Conservation (phyloP, 2,113 vertebrate species). For the Alectura lathami region DNA sequence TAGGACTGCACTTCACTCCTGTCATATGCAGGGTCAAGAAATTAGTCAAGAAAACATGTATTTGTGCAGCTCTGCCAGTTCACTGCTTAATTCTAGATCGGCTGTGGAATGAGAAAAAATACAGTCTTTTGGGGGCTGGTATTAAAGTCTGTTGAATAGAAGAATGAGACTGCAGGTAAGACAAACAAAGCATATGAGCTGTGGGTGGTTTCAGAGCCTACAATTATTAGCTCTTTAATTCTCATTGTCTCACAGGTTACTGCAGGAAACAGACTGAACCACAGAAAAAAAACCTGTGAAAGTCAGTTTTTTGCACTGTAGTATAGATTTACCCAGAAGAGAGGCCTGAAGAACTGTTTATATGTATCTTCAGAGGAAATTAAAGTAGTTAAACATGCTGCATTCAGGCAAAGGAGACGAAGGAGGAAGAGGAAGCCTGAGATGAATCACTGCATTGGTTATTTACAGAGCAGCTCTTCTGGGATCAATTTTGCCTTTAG, state of each 20-base stretch:
- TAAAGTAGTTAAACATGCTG: conserved; percentile 14
- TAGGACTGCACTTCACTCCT: neutral
- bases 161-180: neutral
- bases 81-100: neutral
- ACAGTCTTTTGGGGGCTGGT: neutral
- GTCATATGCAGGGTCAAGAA: neutral
- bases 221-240: conserved; percentile 8
- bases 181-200: neutral
- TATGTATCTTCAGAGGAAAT: conserved; percentile 30
- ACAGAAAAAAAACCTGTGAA: conserved; percentile 26
- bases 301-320: neutral
- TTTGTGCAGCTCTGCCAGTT: neutral
- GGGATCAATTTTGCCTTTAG: neutral
- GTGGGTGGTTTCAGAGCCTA: neutral
- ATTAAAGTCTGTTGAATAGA: neutral
- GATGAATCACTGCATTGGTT: conserved; percentile 29
- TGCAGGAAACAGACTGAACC: neutral
- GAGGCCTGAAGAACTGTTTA: neutral
- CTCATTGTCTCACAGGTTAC: neutral
- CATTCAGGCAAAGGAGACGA: neutral
- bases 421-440: conserved; percentile 19
- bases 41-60: neutral
- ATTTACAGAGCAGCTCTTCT: conserved; percentile 32
- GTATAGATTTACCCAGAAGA: neutral
- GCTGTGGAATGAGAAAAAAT: neutral